These are phyloP conservation scores for Darevskia nairensis DNA, from an alignment of 2,797 vertebrate genomes.

Conservation along the genomic window DNA sequence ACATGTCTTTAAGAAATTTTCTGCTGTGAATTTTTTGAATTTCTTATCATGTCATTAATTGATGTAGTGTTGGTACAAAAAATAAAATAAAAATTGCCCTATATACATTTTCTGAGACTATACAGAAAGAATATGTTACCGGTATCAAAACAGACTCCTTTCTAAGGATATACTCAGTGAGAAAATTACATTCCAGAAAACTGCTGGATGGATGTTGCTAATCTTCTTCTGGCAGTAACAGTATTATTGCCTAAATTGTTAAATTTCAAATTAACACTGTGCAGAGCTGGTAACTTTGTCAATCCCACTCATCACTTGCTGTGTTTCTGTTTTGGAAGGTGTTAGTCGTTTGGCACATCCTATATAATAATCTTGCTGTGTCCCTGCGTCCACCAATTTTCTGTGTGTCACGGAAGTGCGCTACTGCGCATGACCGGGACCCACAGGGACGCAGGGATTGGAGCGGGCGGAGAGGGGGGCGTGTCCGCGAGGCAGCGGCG, in stretches of 20 bases:
- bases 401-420: no score
- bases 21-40: neutral
- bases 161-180: neutral
- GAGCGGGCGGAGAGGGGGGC: no score
- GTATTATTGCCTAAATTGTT: neutral
- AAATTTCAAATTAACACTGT: conserved; percentile 19
- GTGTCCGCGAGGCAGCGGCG: no score
- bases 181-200: neutral
- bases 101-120: neutral
- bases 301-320: neutral
- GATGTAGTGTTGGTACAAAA: neutral
- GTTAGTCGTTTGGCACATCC: conserved; percentile 23
- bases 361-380: no score
- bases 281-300: neutral
- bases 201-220: neutral
- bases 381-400: no score
- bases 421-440: no score
- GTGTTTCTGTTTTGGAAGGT: conserved; percentile 17
- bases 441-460: no score
- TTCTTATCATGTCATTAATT: neutral
- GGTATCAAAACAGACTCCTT: neutral
- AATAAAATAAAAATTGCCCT: no score
- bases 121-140: neutral
- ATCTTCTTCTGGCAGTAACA: neutral
- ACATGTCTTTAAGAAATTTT: neutral